phyloP scores from a whole-genome alignment of 2,797 vertebrate genomes.

The Oreochromis grahami region DNA sequence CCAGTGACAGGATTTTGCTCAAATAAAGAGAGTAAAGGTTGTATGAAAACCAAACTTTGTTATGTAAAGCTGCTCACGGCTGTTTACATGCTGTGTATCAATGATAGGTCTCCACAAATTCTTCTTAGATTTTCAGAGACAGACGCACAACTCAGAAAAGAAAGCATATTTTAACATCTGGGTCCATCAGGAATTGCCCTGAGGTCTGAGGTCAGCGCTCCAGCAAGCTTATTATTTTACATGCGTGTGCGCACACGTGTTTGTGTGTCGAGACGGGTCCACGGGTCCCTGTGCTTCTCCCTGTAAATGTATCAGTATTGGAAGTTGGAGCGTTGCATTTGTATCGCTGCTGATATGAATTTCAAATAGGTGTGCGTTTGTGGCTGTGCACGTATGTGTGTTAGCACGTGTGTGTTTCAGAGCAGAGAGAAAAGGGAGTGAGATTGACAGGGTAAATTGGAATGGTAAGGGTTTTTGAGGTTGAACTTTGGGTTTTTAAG shows the following conservation, averaged over 20 bases:
- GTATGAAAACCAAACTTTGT: not conserved
- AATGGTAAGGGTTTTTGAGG: conserved; percentile 37
- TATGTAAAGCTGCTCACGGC: not conserved
- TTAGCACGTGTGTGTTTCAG: not conserved
- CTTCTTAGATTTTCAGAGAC: conserved; percentile 17
- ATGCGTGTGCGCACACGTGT: not conserved
- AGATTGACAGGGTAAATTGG: conserved; percentile 72
- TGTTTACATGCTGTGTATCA: conserved; percentile 19
- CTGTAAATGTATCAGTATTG: conserved; percentile 19
- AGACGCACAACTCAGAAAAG: not conserved
- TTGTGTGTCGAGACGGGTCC: not conserved
- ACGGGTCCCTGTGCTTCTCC: not conserved
- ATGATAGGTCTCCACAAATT: not conserved
- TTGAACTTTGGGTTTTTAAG: conserved; percentile 48
- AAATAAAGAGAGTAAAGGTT: not conserved
- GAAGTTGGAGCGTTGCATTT: conserved; percentile 28
- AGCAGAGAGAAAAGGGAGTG: conserved; percentile 5
- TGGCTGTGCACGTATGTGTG: not conserved
- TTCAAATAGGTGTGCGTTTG: conserved; percentile 33
- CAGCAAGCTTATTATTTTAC: conserved; percentile 51
- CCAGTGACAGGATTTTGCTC: not conserved
- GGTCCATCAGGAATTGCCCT: conserved; percentile 12
- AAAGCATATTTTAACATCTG: not conserved
- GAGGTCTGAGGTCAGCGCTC: conserved; percentile 38
- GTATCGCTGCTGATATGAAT: conserved; percentile 45